Conservation (phyloP, 2,113 vertebrate genomes). For the Brienomyrus longianalis region DNA sequence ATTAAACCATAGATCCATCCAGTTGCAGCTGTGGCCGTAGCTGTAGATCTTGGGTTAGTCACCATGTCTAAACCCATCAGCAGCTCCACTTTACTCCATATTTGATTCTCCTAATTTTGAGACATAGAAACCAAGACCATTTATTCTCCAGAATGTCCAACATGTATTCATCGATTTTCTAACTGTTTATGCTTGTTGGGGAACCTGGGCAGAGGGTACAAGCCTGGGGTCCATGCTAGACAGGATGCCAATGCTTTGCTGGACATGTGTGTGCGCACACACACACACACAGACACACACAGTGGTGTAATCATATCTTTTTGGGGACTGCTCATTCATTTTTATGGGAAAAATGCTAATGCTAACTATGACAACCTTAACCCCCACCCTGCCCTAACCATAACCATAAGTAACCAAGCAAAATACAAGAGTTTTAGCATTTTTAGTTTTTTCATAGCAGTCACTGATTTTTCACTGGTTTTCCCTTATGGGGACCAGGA, state of each 20-base stretch:
- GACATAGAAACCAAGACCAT: not conserved
- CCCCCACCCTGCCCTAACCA: no score
- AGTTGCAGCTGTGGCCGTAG: not conserved
- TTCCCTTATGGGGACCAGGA: no score
- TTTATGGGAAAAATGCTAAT: no score
- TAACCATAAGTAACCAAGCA: no score
- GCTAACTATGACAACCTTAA: no score
- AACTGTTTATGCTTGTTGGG: not conserved
- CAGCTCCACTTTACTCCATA: not conserved
- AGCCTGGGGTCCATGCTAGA: not conserved
- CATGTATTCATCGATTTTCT: not conserved
- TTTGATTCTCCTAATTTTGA: not conserved
- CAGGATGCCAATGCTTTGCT: not conserved
- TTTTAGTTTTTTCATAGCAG: no score
- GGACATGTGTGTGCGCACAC: not conserved
- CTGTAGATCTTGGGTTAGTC: not conserved
- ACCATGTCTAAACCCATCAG: not conserved
- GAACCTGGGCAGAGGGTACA: not conserved
- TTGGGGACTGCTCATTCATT: no score
- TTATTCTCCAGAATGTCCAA: not conserved
- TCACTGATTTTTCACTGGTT: no score
- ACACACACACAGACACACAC: no score
- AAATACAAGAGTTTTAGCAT: no score
- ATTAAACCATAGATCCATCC: not conserved
- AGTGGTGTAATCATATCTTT: no score